Percentiles rank a stretch among this genome's conserved stretches.
Conservation (phyloP, 2,113 vertebrate species). For the Rhinolophus sinicus region DNA sequence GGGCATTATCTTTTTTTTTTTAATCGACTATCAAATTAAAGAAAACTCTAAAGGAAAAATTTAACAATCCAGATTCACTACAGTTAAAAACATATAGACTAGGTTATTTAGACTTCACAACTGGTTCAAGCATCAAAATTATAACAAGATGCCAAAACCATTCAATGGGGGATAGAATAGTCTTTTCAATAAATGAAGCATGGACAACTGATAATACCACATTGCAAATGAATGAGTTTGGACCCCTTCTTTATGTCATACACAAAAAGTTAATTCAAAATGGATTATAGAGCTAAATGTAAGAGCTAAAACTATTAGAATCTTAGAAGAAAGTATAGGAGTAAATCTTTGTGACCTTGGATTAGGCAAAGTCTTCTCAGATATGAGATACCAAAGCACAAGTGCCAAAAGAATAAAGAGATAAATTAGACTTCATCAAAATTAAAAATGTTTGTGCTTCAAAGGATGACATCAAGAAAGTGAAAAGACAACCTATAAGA, state of each 20-base stretch:
- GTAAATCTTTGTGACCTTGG: not conserved
- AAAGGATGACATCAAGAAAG: not conserved
- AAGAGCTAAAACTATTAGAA: not conserved
- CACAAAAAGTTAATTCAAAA: conserved; percentile 14
- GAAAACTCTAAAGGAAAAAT: not conserved
- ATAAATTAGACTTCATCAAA: not conserved
- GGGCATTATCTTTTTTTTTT: not conserved
- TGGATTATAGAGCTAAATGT: not conserved
- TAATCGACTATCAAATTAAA: not conserved
- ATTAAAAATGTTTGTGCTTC: not conserved
- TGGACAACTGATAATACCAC: not conserved
- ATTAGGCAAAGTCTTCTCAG: not conserved
- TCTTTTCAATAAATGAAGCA: not conserved
- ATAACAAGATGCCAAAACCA: not conserved
- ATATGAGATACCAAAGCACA: not conserved
- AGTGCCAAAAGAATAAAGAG: not conserved
- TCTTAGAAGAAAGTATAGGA: not conserved
- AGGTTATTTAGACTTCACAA: not conserved
- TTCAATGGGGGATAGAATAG: not conserved
- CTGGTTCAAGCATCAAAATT: not conserved
- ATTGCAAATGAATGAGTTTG: not conserved
- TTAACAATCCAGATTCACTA: not conserved
- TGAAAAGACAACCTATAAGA: not conserved
- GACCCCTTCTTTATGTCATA: not conserved
- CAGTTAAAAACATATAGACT: not conserved